Evolutionary conservation across 2,888 invertebrate genomes (phyloP).

Genomic region (Quadroppia sp.): DNA sequence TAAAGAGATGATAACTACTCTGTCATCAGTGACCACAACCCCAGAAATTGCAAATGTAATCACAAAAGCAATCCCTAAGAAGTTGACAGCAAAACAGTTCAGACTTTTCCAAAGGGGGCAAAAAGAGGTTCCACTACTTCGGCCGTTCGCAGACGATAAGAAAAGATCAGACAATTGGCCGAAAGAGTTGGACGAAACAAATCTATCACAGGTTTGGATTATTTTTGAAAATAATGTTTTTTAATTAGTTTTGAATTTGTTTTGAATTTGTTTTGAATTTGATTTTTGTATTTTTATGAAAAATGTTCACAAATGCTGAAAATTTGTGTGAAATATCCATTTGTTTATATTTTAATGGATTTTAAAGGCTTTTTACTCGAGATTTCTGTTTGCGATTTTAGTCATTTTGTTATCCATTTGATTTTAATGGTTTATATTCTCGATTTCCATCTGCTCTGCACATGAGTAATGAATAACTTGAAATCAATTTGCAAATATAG

Average conservation of each 20-base stretch:
- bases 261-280: not conserved
- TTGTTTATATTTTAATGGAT: too few relatives aligned
- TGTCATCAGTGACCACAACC: not conserved
- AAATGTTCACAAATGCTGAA: too few relatives aligned
- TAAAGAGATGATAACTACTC: not conserved
- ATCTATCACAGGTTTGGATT: constrained; percentile 5
- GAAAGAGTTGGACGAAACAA: constrained; percentile 17
- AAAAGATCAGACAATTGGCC: not conserved
- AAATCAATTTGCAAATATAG: too few relatives aligned
- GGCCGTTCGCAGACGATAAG: constrained; percentile 7
- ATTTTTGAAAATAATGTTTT: not conserved
- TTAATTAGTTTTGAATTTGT: not conserved
- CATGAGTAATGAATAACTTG: too few relatives aligned
- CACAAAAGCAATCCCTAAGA: constrained; percentile 12
- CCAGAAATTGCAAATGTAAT: not conserved
- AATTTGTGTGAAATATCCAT: too few relatives aligned
- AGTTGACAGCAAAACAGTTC: constrained; percentile 22
- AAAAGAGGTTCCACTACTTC: constrained; percentile 15
- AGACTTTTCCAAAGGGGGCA: constrained; percentile 14
- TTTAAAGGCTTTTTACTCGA: too few relatives aligned
- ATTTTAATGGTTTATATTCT: too few relatives aligned
- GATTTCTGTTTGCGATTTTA: too few relatives aligned
- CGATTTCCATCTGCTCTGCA: too few relatives aligned
- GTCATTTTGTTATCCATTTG: too few relatives aligned
- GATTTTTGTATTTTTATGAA: too few relatives aligned